Evolutionary conservation across 2,113 vertebrate genomes (phyloP).

Genomic region (Austrofundulus limnaeus): DNA sequence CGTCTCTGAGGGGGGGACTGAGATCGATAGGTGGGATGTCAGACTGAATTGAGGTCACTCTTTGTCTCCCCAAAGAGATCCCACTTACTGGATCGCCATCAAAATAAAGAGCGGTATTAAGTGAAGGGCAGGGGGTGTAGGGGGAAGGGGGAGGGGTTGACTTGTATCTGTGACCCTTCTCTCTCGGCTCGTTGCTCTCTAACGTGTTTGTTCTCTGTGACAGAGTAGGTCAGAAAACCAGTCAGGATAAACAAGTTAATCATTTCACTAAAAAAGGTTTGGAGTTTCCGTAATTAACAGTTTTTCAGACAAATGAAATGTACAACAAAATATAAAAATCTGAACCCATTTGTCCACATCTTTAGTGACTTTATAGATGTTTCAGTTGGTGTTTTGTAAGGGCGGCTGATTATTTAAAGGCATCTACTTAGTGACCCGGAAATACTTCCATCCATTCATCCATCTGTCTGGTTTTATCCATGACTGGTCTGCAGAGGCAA

Average conservation of each 20-base stretch:
- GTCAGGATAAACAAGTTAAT: background rate
- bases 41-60: constrained; percentile 81
- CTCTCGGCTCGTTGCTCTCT: constrained; percentile 18
- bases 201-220: constrained; percentile 27
- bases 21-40: constrained; percentile 78
- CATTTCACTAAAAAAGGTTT: too few species aligned
- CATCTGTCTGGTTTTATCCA: too few species aligned
- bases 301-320: too few species aligned
- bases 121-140: constrained; percentile 11
- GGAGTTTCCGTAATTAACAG: too few species aligned
- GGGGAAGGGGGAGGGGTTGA: constrained; percentile 2
- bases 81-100: constrained; percentile 65
- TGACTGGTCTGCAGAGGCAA: too few species aligned
- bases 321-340: too few species aligned
- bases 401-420: too few species aligned
- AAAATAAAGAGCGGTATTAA: constrained; percentile 53
- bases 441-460: too few species aligned
- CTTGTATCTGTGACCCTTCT: constrained; percentile 31
- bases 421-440: too few species aligned
- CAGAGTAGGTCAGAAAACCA: background rate
- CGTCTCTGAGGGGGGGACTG: constrained; percentile 46
- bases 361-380: too few species aligned
- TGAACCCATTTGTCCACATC: too few species aligned
- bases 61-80: constrained; percentile 72
- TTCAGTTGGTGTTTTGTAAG: too few species aligned